Percentiles rank a stretch among this genome's conserved stretches.
Conservation (phyloP, 1,140 invertebrate genomes). For the Dendrolimus kikuchii region DNA sequence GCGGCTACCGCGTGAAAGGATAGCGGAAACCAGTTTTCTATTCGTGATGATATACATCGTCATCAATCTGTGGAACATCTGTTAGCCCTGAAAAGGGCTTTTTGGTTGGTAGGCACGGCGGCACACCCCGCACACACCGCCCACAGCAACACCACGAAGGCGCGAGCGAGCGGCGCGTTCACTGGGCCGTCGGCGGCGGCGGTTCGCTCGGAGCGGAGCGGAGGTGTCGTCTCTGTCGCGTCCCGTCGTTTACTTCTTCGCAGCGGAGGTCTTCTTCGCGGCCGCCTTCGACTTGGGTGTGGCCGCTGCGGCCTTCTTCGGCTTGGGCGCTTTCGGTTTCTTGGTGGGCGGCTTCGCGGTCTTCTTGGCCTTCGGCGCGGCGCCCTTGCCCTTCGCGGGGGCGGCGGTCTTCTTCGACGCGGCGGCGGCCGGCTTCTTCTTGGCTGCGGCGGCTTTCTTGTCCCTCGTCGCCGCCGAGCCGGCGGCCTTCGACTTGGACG, state of each 20-base stretch:
- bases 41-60: too few relatives aligned
- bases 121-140: too few relatives aligned
- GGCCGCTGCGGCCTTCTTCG: conserved; percentile 35
- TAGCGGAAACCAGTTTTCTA: too few relatives aligned
- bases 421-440: conserved; percentile 17
- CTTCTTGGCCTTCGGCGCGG: conserved; percentile 32
- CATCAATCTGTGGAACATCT: too few relatives aligned
- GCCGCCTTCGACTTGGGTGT: conserved; percentile 35
- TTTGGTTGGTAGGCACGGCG: too few relatives aligned
- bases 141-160: too few relatives aligned
- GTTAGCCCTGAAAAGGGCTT: too few relatives aligned
- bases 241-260: conserved; percentile 20
- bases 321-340: conserved; percentile 43
- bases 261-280: conserved; percentile 34
- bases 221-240: too few relatives aligned
- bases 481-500: conserved; percentile 10
- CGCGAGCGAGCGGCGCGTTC: too few relatives aligned
- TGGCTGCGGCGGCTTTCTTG: conserved; percentile 17
- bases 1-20: too few relatives aligned
- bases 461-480: conserved; percentile 14
- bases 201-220: too few relatives aligned
- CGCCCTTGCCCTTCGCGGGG: conserved; percentile 20
- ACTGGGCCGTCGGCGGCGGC: too few relatives aligned
- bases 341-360: conserved; percentile 40
- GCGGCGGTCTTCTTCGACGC: conserved; percentile 16